Base-by-base conservation (phyloP, 2,113 vertebrate species). In the Ammodytes marinus region DNA sequence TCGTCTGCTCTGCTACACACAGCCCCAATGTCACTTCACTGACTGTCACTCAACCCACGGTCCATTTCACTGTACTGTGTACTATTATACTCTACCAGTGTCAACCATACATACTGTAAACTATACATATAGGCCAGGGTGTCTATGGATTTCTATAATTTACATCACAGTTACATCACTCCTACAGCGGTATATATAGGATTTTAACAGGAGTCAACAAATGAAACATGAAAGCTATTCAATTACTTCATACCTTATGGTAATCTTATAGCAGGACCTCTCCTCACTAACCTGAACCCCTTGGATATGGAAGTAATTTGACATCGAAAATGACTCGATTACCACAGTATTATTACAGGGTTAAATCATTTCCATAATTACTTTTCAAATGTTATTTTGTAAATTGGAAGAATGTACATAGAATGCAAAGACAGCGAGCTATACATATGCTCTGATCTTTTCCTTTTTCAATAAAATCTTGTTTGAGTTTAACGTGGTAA, bases 201-300 rank as follows among this genome's bases (percentile, higher is more conserved):
- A 80, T 71, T 81, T 63, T 67, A 81, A 46, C 13, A 45, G 37
- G 6, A 67, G 12, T 40, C 5, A 37, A 45, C 4, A 37, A 39
- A 49, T 4, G n/a, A 43, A 8, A 47, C 35, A 42, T 63, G 57
- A 45, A 2, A 42, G 12, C 8, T 53, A 47, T 47, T 50, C 35
- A 55, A 45, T 52, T 35, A 75, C 37, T 14, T 46, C 1, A n/a
- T 43, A 78, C 11, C 4, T 58, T 45, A 19, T 14, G 42, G 2
- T 53, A 19, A 40, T 27, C 59, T 59, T 42, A 27, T 10, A 35
- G 3, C 14, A 39, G 43, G 27, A 75, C 59, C 65, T 73, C 61
- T 69, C 46, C 65, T 73, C 61, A 74, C 46, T 60, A 54, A 83
- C 67, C 85, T 55, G 11, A 82, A 86, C 70, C 61, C 55, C 68